phyloP scores from a whole-genome alignment of 2,888 invertebrate genomes.

The Spisula subtruncata region DNA sequence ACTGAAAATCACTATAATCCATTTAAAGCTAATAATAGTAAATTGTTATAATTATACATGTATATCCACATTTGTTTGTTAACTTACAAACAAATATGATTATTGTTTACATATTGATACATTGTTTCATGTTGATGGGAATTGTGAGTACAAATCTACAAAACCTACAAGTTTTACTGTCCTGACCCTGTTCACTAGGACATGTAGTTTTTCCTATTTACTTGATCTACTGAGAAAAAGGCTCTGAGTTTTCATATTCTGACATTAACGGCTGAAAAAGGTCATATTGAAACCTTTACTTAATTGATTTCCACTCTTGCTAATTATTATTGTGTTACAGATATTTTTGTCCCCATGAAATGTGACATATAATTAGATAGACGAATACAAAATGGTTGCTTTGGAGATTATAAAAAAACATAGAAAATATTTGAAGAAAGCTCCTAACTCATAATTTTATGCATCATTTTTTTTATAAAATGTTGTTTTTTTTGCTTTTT shows the following conservation, averaged over 20 bases:
- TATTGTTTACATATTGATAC: slow-evolving; percentile 10
- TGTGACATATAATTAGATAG: slow-evolving; percentile 21
- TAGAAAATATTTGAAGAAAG: not conserved
- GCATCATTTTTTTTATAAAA: not conserved
- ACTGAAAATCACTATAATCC: too few species aligned
- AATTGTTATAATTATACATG: not conserved
- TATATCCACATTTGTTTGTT: not conserved
- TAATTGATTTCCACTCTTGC: slow-evolving; percentile 16
- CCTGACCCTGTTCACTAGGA: slow-evolving; percentile 5
- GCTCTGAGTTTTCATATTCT: slow-evolving; percentile 21
- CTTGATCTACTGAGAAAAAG: not conserved
- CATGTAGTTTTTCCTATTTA: not conserved
- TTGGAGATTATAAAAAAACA: not conserved
- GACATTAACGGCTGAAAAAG: slow-evolving; percentile 37
- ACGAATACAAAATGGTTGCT: not conserved
- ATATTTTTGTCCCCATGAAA: not conserved
- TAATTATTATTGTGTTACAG: slow-evolving; percentile 14
- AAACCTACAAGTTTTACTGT: not conserved
- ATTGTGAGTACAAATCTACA: not conserved
- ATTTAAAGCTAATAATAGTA: too few species aligned
- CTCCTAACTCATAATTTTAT: not conserved
- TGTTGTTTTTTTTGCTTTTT: not conserved
- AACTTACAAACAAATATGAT: not conserved
- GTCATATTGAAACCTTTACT: slow-evolving; percentile 24
- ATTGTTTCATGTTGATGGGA: slow-evolving; percentile 1